Evolutionary conservation across 2,888 invertebrate species (phyloP), one percentile per base, ranked within the genome.

Genomic region (Paralinhomoeus sp.): DNA sequence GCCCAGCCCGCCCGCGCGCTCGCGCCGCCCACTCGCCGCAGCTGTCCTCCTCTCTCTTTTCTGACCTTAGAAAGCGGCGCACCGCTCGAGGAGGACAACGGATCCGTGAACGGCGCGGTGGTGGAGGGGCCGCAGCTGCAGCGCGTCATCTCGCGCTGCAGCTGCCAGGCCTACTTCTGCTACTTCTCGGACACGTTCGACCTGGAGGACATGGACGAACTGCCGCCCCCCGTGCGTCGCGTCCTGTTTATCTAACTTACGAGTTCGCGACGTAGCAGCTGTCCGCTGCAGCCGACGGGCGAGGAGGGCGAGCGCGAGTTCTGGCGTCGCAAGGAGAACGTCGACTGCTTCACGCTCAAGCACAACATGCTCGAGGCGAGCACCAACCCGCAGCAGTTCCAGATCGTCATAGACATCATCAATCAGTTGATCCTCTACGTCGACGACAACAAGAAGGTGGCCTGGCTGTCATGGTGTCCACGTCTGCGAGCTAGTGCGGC

Each of bases 391-490:
- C 35, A 39, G 20, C 44, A 44, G 75, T 93, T 91, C 64, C 81
- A 80, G 2, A 91, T 93, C 84, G 75, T 97, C 35, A 69, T 97
- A 56, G 97, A 97, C 65, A 80, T 97, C 54, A 81, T 99, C 2
- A 97, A 99, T 69, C 91, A 93, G 69, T 72, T 99, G 27, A 69
- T 97, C 43, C 71, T 99, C 1, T 89, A 85, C 65, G 87, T 93
- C 45, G 93, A 93, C 64, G 91, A 93, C 0, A 80, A 83, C 59
- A 73, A 89, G 44, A 82, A 89, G 58, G 63, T 61, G 46, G 17
- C 12, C 13, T 5, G n/a, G n/a, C n/a, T n/a, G n/a, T 9, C 20
- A n/a, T 24, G 24, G 24, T 40, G 24, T 40, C 3, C 18, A 7
- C 9, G 33, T 41, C 9, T 22, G 18, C n/a, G n/a, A n/a, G n/a